Evolutionary conservation across 2,113 vertebrate genomes (phyloP).

Genomic region (Amblyopsis rosae): DNA sequence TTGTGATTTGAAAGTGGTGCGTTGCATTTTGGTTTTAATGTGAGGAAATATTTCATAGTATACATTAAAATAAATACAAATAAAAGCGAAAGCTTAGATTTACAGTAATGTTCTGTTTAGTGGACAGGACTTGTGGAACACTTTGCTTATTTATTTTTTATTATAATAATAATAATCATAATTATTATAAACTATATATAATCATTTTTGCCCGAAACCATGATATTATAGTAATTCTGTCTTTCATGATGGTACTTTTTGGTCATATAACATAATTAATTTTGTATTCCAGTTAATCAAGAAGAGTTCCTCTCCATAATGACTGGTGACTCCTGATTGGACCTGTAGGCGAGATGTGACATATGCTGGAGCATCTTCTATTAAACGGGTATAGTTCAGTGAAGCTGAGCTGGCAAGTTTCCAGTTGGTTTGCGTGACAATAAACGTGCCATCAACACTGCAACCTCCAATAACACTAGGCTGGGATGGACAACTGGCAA

Average conservation of each 20-base stretch:
- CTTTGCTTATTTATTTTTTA: too few species aligned
- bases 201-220: too few species aligned
- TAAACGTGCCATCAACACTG: neutral
- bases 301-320: constrained; percentile 97
- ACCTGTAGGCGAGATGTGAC: neutral
- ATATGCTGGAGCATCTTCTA: neutral
- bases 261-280: constrained; percentile 20
- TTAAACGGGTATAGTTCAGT: neutral
- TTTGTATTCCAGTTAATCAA: constrained; percentile 84
- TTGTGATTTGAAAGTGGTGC: too few species aligned
- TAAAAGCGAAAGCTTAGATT: neutral
- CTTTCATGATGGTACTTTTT: neutral
- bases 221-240: too few species aligned
- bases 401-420: constrained; percentile 4
- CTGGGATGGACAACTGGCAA: neutral
- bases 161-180: too few species aligned
- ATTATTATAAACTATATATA: too few species aligned
- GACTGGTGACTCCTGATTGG: constrained; percentile 86
- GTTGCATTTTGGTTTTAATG: too few species aligned
- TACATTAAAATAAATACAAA: neutral
- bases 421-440: neutral
- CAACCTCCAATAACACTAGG: neutral
- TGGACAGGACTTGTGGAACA: too few species aligned
- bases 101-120: neutral
- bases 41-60: too few species aligned